Evolutionary conservation across 2,797 vertebrate genomes (phyloP).

Genomic region (Apodemus agrarius): DNA sequence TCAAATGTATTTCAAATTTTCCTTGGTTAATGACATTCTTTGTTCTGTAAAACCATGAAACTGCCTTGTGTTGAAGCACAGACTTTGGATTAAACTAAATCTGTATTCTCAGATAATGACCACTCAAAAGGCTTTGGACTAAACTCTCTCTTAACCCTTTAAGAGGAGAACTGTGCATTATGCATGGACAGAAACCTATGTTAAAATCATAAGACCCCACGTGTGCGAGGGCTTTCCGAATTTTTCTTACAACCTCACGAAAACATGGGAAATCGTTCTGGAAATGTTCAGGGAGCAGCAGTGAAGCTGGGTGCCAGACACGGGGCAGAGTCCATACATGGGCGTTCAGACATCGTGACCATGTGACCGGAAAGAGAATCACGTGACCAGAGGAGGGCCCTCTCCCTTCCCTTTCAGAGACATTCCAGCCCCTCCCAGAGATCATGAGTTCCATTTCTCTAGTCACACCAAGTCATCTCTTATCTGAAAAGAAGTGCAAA

Average conservation of each 20-base stretch:
- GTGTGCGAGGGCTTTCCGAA: neutral
- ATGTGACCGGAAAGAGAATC: neutral
- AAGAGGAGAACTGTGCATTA: neutral
- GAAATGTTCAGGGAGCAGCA: neutral
- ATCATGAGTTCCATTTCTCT: neutral
- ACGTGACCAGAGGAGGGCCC: neutral
- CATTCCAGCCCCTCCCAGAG: neutral
- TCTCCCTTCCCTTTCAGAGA: neutral
- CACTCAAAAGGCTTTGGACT: neutral
- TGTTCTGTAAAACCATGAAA: too few species aligned
- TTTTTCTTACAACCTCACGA: neutral
- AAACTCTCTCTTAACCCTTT: too few species aligned
- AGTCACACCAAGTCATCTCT: neutral
- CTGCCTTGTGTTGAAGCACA: too few species aligned
- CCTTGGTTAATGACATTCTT: too few species aligned
- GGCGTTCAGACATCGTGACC: neutral
- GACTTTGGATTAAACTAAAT: too few species aligned
- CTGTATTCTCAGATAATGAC: too few species aligned
- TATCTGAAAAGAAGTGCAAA: neutral
- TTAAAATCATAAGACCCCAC: neutral
- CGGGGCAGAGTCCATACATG: neutral
- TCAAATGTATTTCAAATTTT: neutral
- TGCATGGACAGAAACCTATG: neutral
- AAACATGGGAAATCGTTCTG: neutral
- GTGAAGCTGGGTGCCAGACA: neutral